These are phyloP conservation scores for Drosophila mayri DNA, from an alignment of 1,140 invertebrate species.

Conservation along the genomic window DNA sequence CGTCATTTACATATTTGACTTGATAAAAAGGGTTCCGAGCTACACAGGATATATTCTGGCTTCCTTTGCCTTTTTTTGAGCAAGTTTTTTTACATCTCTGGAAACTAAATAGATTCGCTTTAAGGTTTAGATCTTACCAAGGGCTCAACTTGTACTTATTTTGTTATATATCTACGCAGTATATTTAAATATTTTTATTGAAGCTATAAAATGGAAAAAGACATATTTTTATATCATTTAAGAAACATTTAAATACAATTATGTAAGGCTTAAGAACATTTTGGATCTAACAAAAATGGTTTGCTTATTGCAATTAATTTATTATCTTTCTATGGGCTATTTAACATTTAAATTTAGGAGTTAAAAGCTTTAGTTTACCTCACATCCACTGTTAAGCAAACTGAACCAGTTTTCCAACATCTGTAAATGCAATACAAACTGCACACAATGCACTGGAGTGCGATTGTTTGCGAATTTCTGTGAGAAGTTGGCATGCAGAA, in stretches of 20 bases:
- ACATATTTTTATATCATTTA: too few relatives aligned
- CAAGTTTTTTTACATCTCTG: not conserved
- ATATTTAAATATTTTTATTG: too few relatives aligned
- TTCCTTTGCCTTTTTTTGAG: not conserved
- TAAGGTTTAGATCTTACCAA: not conserved
- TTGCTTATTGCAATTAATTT: not conserved
- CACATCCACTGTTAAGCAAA: slow-evolving; percentile 15
- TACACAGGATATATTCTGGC: slow-evolving; percentile 2
- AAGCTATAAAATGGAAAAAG: too few relatives aligned
- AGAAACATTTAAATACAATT: not conserved
- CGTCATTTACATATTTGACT: slow-evolving; percentile 57
- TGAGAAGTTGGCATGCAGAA: slow-evolving; percentile 6
- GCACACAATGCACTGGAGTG: slow-evolving; percentile 4
- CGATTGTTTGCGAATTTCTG: slow-evolving; percentile 20
- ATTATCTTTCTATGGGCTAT: not conserved
- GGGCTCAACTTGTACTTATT: not conserved
- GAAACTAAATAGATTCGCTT: not conserved
- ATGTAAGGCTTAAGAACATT: too few relatives aligned
- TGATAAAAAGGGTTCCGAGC: slow-evolving; percentile 42
- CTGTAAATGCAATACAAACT: slow-evolving; percentile 27
- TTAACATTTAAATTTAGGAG: not conserved
- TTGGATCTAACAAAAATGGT: not conserved
- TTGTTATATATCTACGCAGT: too few relatives aligned
- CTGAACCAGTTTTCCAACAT: slow-evolving; percentile 7
- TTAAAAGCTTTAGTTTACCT: slow-evolving; percentile 4